Evolutionary conservation across 2,113 vertebrate species (phyloP).

Genomic region (Amphiprion ocellaris): DNA sequence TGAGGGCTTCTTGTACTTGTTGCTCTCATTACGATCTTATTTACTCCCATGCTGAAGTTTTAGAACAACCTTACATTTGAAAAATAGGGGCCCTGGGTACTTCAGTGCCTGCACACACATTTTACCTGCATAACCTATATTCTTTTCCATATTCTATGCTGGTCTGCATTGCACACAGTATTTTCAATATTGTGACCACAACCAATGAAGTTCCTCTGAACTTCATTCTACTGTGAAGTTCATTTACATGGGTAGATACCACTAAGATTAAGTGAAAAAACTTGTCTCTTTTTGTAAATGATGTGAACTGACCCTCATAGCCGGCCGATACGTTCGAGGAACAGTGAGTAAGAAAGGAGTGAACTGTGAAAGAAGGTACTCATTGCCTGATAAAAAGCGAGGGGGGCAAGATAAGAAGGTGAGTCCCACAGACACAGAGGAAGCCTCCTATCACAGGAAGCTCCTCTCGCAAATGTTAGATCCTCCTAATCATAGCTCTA

Average conservation of each 20-base stretch:
- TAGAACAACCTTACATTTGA: no score
- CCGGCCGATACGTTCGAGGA: background rate
- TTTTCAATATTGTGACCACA: no score
- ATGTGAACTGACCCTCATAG: background rate
- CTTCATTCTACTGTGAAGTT: background rate
- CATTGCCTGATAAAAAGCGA: conserved; percentile 18
- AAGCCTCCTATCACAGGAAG: conserved; percentile 80
- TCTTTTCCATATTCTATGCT: no score
- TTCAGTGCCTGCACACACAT: no score
- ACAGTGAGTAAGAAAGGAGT: background rate
- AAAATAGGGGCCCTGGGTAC: no score
- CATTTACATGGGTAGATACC: background rate
- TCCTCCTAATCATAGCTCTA: conserved; percentile 66
- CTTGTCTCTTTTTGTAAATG: background rate
- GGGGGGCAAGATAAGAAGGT: conserved; percentile 51
- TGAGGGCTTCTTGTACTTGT: no score
- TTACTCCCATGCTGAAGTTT: no score
- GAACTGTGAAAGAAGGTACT: conserved; percentile 26
- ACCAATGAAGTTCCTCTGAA: no score
- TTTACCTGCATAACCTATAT: no score
- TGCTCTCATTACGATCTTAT: no score
- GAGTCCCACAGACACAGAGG: conserved; percentile 72
- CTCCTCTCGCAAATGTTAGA: conserved; percentile 67
- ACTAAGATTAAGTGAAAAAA: background rate
- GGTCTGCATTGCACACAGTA: no score